Percentiles rank a stretch among this genome's conserved stretches.
These are phyloP conservation scores for Laterallus jamaicensis DNA, from an alignment of 2,113 vertebrate genomes.

Conservation along the genomic window DNA sequence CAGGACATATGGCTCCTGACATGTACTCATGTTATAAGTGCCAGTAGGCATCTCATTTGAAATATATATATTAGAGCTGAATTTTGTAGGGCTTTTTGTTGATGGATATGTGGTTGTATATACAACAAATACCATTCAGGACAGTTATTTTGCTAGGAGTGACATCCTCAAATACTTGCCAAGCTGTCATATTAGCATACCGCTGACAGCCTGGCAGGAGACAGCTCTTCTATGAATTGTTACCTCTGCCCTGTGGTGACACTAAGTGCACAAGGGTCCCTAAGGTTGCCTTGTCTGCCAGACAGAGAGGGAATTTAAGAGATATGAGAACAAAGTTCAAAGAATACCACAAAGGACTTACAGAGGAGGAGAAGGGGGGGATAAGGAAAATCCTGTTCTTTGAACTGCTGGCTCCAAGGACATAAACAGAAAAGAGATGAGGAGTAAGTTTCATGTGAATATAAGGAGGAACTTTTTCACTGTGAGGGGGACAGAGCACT, in stretches of 20 bases:
- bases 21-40: background rate
- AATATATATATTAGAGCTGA: background rate
- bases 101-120: background rate
- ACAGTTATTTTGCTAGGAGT: slow-evolving; percentile 16
- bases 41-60: slow-evolving; percentile 20
- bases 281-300: background rate
- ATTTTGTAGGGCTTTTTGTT: background rate
- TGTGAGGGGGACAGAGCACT: too few species aligned
- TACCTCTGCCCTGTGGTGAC: slow-evolving; percentile 18
- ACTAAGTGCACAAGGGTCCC: background rate
- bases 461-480: too few species aligned
- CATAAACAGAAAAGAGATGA: background rate
- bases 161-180: slow-evolving; percentile 17
- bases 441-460: background rate
- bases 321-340: background rate
- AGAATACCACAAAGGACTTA: background rate
- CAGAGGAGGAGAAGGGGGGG: background rate
- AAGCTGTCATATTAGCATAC: slow-evolving; percentile 20
- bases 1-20: slow-evolving; percentile 14
- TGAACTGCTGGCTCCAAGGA: background rate
- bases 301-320: background rate
- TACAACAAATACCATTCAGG: background rate
- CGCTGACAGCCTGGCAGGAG: background rate
- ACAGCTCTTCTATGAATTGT: background rate
- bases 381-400: slow-evolving; percentile 1